Evolutionary conservation across 2,113 vertebrate species (phyloP).

Genomic region (Alethe diademata): DNA sequence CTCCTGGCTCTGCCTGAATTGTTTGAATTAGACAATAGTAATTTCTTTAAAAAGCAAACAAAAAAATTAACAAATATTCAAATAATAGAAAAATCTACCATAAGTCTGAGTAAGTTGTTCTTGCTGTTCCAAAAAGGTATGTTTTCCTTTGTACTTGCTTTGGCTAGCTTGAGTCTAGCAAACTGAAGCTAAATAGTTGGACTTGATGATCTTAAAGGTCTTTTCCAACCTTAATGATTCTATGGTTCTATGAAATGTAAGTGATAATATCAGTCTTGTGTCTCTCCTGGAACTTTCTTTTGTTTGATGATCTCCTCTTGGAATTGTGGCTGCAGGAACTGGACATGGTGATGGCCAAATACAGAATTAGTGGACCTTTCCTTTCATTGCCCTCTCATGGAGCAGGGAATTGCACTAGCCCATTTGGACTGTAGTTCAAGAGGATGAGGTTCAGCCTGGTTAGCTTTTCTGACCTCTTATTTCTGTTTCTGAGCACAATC

Average conservation of each 20-base stretch:
- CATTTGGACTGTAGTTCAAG: background rate
- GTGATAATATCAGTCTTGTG: background rate
- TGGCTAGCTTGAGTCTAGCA: background rate
- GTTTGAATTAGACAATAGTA: background rate
- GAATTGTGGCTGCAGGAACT: background rate
- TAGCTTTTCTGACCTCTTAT: background rate
- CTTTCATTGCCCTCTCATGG: background rate
- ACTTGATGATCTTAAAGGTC: background rate
- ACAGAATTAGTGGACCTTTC: background rate
- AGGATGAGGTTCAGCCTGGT: background rate
- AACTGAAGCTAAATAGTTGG: background rate
- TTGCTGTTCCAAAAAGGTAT: background rate
- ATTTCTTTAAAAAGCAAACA: background rate
- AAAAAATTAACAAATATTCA: background rate
- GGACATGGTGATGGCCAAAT: background rate
- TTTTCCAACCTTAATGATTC: background rate
- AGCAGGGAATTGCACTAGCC: background rate
- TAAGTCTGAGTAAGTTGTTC: background rate
- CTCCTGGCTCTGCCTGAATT: background rate
- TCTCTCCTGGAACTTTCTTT: background rate
- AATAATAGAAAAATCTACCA: background rate
- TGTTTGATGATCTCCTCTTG: background rate
- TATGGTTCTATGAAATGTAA: background rate
- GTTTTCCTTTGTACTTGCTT: background rate
- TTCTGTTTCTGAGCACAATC: background rate